These are phyloP conservation scores for Araneus ventricosus DNA, from an alignment of 1,140 invertebrate genomes.

Conservation along the genomic window DNA sequence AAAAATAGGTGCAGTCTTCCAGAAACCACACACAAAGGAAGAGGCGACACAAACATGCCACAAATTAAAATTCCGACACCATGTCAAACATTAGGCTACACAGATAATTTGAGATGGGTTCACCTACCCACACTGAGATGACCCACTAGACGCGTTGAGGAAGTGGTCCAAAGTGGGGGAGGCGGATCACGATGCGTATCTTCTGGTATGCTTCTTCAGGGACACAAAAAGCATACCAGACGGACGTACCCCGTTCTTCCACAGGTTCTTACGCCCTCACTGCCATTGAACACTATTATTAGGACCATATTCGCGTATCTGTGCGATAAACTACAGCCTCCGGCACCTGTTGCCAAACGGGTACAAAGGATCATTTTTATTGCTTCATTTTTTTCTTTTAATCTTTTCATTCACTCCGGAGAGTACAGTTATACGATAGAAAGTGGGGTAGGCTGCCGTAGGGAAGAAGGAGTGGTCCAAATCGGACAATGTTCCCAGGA, in stretches of 20 bases:
- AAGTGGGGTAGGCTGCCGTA: conserved; percentile 41
- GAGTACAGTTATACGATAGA: conserved; percentile 38
- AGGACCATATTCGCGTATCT: conserved; percentile 10
- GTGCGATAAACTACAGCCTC: background rate
- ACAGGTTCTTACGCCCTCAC: conserved; percentile 22
- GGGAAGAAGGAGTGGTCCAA: background rate
- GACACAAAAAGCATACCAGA: conserved; percentile 32
- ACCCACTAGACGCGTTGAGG: conserved; percentile 51
- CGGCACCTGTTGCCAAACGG: background rate
- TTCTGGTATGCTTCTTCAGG: conserved; percentile 15
- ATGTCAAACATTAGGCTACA: background rate
- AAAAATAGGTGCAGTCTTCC: no score
- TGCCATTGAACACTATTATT: conserved; percentile 58
- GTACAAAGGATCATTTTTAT: conserved; percentile 30
- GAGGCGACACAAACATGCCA: background rate
- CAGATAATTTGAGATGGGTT: background rate
- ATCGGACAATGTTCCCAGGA: conserved; percentile 14
- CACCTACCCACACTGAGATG: conserved; percentile 29
- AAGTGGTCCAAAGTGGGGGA: conserved; percentile 53
- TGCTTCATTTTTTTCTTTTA: background rate
- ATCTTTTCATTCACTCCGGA: conserved; percentile 1
- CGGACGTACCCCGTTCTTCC: conserved; percentile 34
- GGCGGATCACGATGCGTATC: conserved; percentile 49
- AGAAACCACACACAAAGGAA: background rate
- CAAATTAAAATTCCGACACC: conserved; percentile 11